Percentiles rank a stretch among this genome's conserved stretches.
Conservation (phyloP, 2,113 vertebrate genomes). For the Ailuropoda melanoleuca region DNA sequence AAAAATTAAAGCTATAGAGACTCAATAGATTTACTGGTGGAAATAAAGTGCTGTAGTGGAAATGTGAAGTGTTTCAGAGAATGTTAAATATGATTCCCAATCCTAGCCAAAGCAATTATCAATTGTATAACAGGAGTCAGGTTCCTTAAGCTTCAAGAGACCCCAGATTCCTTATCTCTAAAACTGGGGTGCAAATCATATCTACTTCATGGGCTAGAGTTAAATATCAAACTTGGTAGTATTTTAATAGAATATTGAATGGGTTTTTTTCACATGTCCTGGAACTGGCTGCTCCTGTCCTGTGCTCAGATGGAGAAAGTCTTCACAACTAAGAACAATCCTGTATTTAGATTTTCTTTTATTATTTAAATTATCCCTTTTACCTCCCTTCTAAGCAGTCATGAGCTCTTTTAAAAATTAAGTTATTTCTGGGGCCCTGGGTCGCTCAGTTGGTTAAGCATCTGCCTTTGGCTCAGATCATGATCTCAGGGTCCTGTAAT, state of each 20-base stretch:
- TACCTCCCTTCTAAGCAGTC: conserved; percentile 3
- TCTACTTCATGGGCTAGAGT: not conserved
- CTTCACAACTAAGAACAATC: conserved; percentile 11
- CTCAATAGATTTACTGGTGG: conserved; percentile 50
- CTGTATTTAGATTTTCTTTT: conserved; percentile 30
- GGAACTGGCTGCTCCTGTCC: not conserved
- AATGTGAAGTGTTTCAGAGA: conserved; percentile 51
- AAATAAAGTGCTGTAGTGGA: conserved; percentile 36
- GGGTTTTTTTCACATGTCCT: not conserved
- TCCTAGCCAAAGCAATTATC: not conserved
- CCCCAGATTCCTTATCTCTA: not conserved
- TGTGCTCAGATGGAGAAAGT: not conserved
- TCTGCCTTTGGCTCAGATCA: not conserved
- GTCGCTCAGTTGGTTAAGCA: not conserved
- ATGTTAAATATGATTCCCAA: conserved; percentile 17
- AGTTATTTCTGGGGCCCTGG: not conserved
- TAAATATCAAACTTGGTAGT: conserved; percentile 30
- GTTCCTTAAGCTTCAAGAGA: not conserved
- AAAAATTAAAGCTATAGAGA: conserved; percentile 60
- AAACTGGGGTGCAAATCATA: not conserved
- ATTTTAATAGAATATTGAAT: not conserved
- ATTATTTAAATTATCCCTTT: conserved; percentile 54
- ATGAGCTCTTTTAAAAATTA: not conserved
- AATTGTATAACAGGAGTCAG: not conserved
- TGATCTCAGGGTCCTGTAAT: not conserved